Conservation (phyloP, 64 coral and sea anemone species). For the Dendrophyllia cribrosa region DNA sequence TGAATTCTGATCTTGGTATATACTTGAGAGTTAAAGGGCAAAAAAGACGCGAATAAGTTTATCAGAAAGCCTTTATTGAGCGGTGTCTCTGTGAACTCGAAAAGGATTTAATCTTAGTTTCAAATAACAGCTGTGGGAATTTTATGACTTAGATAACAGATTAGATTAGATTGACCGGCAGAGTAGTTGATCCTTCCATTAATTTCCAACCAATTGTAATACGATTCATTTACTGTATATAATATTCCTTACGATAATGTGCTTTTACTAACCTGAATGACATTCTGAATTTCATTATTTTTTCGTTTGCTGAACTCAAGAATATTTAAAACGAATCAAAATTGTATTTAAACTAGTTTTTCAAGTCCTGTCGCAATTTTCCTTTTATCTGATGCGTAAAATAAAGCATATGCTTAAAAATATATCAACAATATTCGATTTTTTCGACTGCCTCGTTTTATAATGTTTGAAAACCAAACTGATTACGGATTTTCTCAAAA, state of each 20-base stretch:
- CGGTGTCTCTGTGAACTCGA: not conserved
- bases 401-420: too few species aligned
- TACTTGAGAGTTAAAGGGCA: too few species aligned
- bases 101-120: not conserved
- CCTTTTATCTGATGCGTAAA: too few species aligned
- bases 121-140: not conserved
- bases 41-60: too few species aligned
- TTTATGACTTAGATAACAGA: not conserved
- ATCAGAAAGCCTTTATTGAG: not conserved
- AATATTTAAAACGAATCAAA: not conserved
- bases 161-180: not conserved
- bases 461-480: too few species aligned
- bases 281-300: not conserved
- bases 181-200: not conserved
- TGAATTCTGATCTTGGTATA: too few species aligned
- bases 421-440: too few species aligned
- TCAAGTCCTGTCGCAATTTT: too few species aligned
- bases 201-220: not conserved
- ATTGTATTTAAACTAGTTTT: not conserved
- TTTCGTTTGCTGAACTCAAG: not conserved
- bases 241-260: not conserved
- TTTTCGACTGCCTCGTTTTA: too few species aligned
- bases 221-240: not conserved
- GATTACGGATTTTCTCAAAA: too few species aligned
- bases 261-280: not conserved